A percentile compares a stretch with the other conserved stretches of the same genome.
Conservation (phyloP, 2,113 vertebrate genomes). For the Clarias macrocephalus region DNA sequence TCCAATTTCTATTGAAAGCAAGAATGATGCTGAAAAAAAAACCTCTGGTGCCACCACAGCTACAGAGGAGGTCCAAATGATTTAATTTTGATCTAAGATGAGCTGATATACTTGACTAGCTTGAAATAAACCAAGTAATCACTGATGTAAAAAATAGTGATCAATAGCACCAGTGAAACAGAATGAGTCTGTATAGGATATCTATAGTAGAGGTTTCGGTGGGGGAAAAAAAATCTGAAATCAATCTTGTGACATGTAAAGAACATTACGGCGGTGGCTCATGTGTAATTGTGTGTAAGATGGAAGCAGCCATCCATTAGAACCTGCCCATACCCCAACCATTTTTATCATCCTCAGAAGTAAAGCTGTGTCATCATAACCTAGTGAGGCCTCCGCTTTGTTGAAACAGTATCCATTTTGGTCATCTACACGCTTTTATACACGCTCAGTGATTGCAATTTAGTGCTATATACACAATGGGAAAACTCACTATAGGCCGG, state of each 20-base stretch:
- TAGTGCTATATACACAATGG: neutral
- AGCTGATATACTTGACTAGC: neutral
- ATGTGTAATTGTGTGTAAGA: neutral
- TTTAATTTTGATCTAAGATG: neutral
- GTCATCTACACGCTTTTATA: neutral
- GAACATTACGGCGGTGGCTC: neutral
- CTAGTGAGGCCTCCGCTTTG: conserved; percentile 12
- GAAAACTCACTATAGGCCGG: neutral
- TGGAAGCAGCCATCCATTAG: neutral
- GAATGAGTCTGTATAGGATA: neutral
- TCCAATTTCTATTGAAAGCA: conserved; percentile 18
- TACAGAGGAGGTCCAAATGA: neutral
- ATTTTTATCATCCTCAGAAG: conserved; percentile 37
- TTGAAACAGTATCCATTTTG: conserved; percentile 16
- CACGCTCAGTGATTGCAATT: neutral
- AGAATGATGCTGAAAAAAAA: neutral
- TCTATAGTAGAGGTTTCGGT: neutral
- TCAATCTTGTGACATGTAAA: conserved; percentile 26
- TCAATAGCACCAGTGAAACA: conserved; percentile 35
- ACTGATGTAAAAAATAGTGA: conserved; percentile 38
- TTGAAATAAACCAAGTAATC: conserved; percentile 4
- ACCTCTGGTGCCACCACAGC: neutral
- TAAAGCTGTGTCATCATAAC: neutral
- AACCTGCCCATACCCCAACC: neutral
- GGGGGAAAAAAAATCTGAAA: conserved; percentile 12